These are phyloP conservation scores for Eurytemora carolleeae DNA, from an alignment of 1,140 invertebrate genomes.

Conservation along the genomic window DNA sequence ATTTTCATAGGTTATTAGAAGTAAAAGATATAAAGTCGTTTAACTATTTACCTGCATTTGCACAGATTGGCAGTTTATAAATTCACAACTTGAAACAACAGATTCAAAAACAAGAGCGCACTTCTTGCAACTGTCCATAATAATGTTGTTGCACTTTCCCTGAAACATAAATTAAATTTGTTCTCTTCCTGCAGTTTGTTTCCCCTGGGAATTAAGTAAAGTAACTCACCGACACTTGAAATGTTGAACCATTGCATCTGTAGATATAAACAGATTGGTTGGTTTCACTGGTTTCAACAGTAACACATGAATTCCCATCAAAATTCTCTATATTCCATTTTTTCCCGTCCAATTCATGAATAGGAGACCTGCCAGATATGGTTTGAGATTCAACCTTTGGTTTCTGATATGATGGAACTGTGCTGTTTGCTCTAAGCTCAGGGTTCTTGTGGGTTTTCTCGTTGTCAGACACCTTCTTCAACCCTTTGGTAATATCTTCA, in stretches of 20 bases:
- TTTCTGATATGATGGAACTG: conserved; percentile 36
- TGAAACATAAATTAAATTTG: conserved; percentile 33
- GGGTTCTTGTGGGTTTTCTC: conserved; percentile 99
- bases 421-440: conserved; percentile 36
- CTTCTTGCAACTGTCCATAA: conserved; percentile 91
- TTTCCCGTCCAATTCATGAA: conserved; percentile 68
- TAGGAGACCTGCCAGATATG: conserved; percentile 52
- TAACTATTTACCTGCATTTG: conserved; percentile 68
- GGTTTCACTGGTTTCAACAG: conserved; percentile 71
- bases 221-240: too few relatives aligned
- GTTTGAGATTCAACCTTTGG: conserved; percentile 32
- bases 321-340: conserved; percentile 66
- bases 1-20: too few relatives aligned
- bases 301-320: conserved; percentile 40
- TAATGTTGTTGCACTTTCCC: conserved; percentile 86
- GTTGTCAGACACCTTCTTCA: conserved; percentile 78
- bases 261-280: conserved; percentile 96
- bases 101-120: conserved; percentile 85
- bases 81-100: conserved; percentile 82
- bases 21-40: too few relatives aligned
- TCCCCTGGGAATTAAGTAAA: too few relatives aligned
- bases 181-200: too few relatives aligned
- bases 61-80: conserved; percentile 94
- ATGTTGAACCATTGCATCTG: conserved; percentile 66
- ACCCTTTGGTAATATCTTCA: conserved; percentile 63